Base-by-base conservation (phyloP, 2,888 invertebrate species). In the Habrosyne pyritoides region DNA sequence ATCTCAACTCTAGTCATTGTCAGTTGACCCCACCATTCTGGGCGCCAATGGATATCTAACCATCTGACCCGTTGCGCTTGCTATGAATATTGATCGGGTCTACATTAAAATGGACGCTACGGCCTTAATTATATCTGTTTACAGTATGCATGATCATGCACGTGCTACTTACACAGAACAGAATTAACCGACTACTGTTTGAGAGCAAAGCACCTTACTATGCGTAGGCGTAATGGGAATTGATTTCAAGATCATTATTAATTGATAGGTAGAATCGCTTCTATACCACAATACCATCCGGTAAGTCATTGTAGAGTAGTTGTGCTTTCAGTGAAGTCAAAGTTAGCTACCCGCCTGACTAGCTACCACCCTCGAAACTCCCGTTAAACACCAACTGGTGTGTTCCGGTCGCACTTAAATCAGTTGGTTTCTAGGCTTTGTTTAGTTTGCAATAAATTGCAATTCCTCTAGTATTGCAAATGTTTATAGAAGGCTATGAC, bases 51-150 rank as follows among this genome's bases (percentile, higher is more conserved):
- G 70, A 67, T 79, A 81, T 79, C 75, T 71, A 66, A 61, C 64
- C 66, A 79, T 83, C 75, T 86, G 81, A 88, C 86, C 84, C 73
- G 65, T 67, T 53, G 70, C 61, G 66, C 73, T 55, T 53, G 68
- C 67, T 72, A 76, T 83, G 80, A 83, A 86, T 86, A 87, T 86
- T 84, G 84, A 87, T 86, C 79, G 73, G 70, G 61, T 71, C 64
- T 64, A 70, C 74, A 81, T 81, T 77, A 78, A 79, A 81, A 83
- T 79, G 79, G 77, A 79, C 72, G 78, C 62, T 61, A 63, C 78
- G 85, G 79, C 86, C 84, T 84, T 86, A 87, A 87, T 87, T 83
- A 84, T 76, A 79, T 79, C 78, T 84, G 81, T 84, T 83, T 79
- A 83, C 77, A 77, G 76, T 78, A 81, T 84, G 78, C 81, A 73